Evolutionary conservation across 2,113 vertebrate species (phyloP), one percentile per base, ranked within the genome.

Genomic region (Hystrix cristata): DNA sequence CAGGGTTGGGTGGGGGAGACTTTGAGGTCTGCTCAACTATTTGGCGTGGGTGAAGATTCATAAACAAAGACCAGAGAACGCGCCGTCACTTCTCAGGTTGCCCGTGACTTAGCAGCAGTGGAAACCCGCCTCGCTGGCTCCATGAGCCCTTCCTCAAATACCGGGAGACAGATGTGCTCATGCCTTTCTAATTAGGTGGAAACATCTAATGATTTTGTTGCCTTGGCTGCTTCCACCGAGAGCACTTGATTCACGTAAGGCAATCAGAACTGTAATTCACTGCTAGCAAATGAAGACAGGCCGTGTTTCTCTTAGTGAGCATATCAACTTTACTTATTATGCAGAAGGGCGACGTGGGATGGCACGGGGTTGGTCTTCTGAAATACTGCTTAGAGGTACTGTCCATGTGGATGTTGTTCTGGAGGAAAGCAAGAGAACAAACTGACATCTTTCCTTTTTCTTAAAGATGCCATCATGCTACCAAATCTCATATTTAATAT

Each of bases 121-220:
- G 57, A 94, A 79, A 94, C 34, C 51, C 91, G 51, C 25, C 57
- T 94, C 59, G 7, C 2, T 71, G 29, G 46, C 15, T 95, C 25
- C 48, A 16, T 4, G 78, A 78, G 81, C 57, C 27, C 21, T 87
- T 95, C 57, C 38, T 46, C 65, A 94, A 84, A 91, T 59, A 71
- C 60, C 72, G 34, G 88, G 93, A 95, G 82, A 96, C 57, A 85
- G 34, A 59, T 69, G 55, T 87, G n/a, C 64, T 69, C 13, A 9
- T 34, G 53, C 51, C 62, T 91, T 84, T 86, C 92, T 96, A 83
- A 94, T 91, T 91, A 83, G 67, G 38, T 96, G 72, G 87, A 80
- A 80, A 29, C 34, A 65, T 87, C 62, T 74, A 85, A 86, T 88
- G 60, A 95, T 94, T 95, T 96, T n/a, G 93, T 85, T 96, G 81